phyloP scores from a whole-genome alignment of 2,113 vertebrate genomes.

The Nansenia antarctica region DNA sequence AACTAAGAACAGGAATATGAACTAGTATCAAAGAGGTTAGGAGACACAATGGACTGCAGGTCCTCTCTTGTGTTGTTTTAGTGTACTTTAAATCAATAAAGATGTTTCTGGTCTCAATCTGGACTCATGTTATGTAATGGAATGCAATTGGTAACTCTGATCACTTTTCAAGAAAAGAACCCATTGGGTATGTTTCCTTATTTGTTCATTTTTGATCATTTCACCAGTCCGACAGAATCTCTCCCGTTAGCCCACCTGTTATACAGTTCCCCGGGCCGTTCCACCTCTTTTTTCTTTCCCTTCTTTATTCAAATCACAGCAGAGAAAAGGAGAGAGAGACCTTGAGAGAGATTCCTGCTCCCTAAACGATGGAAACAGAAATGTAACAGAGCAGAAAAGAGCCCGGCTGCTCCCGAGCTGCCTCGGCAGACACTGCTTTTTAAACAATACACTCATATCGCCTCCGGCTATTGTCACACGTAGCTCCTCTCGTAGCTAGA shows the following conservation, averaged over 20 bases:
- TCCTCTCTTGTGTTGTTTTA: neutral
- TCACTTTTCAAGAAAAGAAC: neutral
- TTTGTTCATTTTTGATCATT: neutral
- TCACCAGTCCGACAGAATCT: neutral
- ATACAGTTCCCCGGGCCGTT: neutral
- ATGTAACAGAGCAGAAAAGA: constrained; percentile 63
- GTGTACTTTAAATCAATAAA: neutral
- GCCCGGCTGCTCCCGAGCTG: constrained; percentile 24
- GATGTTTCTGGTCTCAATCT: no score
- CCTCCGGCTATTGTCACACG: constrained; percentile 70
- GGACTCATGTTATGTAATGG: neutral
- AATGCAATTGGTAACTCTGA: no score
- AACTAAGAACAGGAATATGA: no score
- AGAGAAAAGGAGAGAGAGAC: constrained; percentile 47
- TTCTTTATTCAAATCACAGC: constrained; percentile 40
- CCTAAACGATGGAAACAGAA: constrained; percentile 62
- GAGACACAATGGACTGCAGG: no score
- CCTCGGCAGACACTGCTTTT: constrained; percentile 32
- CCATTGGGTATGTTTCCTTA: neutral
- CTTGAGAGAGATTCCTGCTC: constrained; percentile 61
- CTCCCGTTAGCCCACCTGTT: constrained; percentile 2
- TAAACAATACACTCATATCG: constrained; percentile 56
- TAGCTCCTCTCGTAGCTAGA: neutral
- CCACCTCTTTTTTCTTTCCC: constrained; percentile 4
- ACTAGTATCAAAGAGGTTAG: no score